A percentile compares a stretch with the other conserved stretches of the same genome.
phyloP scores from a whole-genome alignment of 2,113 vertebrate genomes.

The Microcebus ravelobensis region DNA sequence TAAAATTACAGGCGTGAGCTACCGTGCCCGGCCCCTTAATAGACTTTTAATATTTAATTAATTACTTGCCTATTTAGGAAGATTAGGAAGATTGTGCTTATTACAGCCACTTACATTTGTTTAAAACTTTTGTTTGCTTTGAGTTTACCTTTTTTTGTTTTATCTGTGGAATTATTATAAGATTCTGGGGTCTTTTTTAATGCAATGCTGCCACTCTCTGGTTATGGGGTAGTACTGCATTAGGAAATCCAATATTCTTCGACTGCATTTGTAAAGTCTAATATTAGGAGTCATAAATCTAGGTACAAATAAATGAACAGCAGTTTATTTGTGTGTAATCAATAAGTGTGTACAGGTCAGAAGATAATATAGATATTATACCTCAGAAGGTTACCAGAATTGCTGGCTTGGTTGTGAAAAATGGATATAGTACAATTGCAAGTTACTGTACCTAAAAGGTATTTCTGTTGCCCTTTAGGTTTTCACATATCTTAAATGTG shows the following conservation, averaged over 20 bases:
- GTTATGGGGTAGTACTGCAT: constrained; percentile 72
- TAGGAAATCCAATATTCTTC: neutral
- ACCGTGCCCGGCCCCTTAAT: neutral
- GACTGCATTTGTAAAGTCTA: neutral
- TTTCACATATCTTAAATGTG: neutral
- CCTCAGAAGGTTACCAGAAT: neutral
- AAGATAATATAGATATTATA: neutral
- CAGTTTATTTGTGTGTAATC: neutral
- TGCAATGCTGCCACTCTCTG: constrained; percentile 93
- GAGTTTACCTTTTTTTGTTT: neutral
- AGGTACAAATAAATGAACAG: neutral
- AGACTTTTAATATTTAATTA: neutral
- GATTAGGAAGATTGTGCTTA: neutral
- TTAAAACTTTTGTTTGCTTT: neutral
- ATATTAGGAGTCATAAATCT: neutral
- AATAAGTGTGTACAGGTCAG: neutral
- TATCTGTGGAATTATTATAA: rapidly evolving
- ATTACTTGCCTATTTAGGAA: neutral
- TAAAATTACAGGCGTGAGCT: too few species aligned
- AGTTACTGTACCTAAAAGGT: neutral
- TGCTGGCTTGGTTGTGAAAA: neutral
- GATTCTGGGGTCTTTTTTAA: constrained; percentile 64
- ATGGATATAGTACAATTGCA: neutral
- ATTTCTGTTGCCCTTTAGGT: neutral
- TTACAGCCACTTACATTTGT: neutral